These are phyloP conservation scores for Pomatostomus ruficeps DNA, from an alignment of 2,113 vertebrate genomes.

Conservation along the genomic window DNA sequence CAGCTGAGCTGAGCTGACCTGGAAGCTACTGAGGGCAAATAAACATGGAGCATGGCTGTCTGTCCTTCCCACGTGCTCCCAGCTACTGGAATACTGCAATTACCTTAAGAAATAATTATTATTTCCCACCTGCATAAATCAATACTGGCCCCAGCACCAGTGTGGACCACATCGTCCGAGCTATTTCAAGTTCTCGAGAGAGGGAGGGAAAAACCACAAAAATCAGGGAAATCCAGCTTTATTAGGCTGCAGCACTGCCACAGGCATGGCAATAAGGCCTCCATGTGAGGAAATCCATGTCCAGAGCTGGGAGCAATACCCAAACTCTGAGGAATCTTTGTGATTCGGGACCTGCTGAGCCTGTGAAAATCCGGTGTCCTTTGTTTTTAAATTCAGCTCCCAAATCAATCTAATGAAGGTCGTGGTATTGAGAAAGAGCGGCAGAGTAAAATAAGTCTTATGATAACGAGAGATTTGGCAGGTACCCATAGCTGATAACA, in stretches of 20 bases:
- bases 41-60: background rate
- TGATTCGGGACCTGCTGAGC: background rate
- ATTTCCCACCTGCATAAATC: background rate
- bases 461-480: background rate
- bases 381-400: background rate
- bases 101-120: background rate
- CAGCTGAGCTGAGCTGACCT: background rate
- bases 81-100: background rate
- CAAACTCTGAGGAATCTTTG: background rate
- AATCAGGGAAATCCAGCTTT: background rate
- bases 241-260: background rate
- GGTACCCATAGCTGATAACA: background rate
- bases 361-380: background rate
- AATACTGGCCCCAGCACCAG: background rate
- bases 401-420: background rate
- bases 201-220: background rate
- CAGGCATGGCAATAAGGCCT: background rate
- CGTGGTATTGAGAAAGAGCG: background rate
- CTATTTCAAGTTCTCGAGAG: background rate
- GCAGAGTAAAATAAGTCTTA: background rate
- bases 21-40: background rate
- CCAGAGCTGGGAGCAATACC: fast-evolving
- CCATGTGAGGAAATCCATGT: background rate
- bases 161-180: fast-evolving
- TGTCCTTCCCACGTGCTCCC: background rate